Evolutionary conservation across 2,113 vertebrate genomes (phyloP).

Genomic region (Xenopus tropicalis): DNA sequence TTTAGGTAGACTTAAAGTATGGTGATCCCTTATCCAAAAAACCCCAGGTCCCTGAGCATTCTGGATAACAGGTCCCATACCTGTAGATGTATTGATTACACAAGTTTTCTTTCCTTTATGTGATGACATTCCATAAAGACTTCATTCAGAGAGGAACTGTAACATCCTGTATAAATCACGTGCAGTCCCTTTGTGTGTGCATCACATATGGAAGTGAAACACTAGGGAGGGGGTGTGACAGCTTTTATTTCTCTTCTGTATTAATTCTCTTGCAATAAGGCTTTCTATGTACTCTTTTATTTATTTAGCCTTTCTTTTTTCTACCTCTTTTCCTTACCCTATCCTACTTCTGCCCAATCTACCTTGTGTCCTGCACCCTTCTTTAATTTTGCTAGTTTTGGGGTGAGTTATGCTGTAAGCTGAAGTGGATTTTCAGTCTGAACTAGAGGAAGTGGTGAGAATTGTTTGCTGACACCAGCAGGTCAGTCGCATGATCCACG

Average conservation of each 20-base stretch:
- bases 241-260: not conserved
- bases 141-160: not conserved
- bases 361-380: too few relatives aligned
- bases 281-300: too few relatives aligned
- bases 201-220: constrained; percentile 30
- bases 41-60: too few relatives aligned
- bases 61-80: too few relatives aligned
- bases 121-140: not conserved
- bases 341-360: too few relatives aligned
- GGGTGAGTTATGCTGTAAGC: not conserved
- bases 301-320: too few relatives aligned
- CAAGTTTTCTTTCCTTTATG: not conserved
- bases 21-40: too few relatives aligned
- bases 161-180: not conserved
- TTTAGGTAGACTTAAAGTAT: too few relatives aligned
- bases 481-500: constrained; percentile 15
- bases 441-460: constrained; percentile 10
- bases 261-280: too few relatives aligned
- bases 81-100: too few relatives aligned
- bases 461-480: constrained; percentile 27
- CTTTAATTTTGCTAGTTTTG: not conserved
- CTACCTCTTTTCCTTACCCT: too few relatives aligned
- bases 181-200: not conserved
- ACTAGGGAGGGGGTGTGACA: not conserved
- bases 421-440: not conserved